These are phyloP conservation scores for Sepiola atlantica DNA, from an alignment of 2,888 invertebrate species.

Conservation along the genomic window DNA sequence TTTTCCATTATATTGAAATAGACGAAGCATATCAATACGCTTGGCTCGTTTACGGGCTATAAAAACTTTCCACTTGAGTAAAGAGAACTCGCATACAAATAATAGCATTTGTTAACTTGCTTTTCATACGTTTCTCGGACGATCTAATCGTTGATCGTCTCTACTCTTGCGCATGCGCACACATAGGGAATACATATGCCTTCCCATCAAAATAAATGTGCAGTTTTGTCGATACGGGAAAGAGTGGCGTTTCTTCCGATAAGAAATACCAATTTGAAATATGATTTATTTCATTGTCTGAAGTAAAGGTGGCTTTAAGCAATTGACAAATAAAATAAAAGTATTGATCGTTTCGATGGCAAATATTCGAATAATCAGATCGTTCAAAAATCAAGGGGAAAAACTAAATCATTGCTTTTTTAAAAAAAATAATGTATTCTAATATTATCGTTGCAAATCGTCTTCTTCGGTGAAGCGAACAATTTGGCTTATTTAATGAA, in stretches of 20 bases:
- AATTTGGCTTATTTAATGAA: neutral
- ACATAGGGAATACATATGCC: neutral
- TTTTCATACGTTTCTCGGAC: neutral
- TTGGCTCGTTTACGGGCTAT: neutral
- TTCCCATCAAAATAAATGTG: neutral
- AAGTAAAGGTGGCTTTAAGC: neutral
- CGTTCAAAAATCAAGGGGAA: neutral
- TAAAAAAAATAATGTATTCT: neutral
- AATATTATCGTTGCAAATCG: neutral
- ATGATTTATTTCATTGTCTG: constrained; percentile 32
- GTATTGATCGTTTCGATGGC: neutral
- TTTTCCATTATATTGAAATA: constrained; percentile 15
- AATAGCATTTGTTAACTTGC: neutral
- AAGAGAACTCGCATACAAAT: neutral
- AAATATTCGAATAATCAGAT: neutral
- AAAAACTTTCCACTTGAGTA: neutral
- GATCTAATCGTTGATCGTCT: neutral
- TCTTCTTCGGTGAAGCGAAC: neutral
- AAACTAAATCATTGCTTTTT: too few relatives aligned
- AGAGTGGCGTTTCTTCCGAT: neutral
- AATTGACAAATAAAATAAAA: neutral
- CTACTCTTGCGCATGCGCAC: neutral
- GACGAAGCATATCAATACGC: neutral
- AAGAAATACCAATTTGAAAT: neutral
- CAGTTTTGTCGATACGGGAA: neutral